Conservation (phyloP, 2,113 vertebrate genomes). For the Tachysurus vachellii region DNA sequence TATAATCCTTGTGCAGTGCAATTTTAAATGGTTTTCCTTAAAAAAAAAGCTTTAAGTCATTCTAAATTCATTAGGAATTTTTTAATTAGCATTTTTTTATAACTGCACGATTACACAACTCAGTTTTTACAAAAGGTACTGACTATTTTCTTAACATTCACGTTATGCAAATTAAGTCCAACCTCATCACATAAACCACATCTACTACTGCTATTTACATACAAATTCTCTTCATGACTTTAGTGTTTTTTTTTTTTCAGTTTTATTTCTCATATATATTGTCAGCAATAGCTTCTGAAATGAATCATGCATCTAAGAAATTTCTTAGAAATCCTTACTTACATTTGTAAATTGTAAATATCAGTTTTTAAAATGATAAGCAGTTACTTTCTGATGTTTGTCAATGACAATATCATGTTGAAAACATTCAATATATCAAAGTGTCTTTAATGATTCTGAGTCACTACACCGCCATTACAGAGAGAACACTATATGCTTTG, state of each 20-base stretch:
- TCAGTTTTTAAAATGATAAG: background rate
- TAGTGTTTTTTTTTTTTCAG: background rate
- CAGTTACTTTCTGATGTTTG: background rate
- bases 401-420: background rate
- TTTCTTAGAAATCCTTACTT: background rate
- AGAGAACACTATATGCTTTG: constrained; percentile 59
- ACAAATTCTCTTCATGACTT: background rate
- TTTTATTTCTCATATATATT: background rate
- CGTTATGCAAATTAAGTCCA: background rate
- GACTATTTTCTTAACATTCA: background rate
- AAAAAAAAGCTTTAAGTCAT: background rate
- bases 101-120: too few relatives aligned
- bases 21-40: background rate
- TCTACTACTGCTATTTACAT: background rate
- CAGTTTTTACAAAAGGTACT: too few relatives aligned
- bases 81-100: background rate
- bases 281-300: background rate
- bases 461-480: background rate
- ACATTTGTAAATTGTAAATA: background rate
- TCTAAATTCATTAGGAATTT: background rate
- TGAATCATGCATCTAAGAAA: background rate
- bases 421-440: background rate
- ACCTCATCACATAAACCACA: background rate
- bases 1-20: background rate
- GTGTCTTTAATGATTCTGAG: background rate